phyloP scores from a whole-genome alignment of 2,113 vertebrate species.

The Agelaius phoeniceus region DNA sequence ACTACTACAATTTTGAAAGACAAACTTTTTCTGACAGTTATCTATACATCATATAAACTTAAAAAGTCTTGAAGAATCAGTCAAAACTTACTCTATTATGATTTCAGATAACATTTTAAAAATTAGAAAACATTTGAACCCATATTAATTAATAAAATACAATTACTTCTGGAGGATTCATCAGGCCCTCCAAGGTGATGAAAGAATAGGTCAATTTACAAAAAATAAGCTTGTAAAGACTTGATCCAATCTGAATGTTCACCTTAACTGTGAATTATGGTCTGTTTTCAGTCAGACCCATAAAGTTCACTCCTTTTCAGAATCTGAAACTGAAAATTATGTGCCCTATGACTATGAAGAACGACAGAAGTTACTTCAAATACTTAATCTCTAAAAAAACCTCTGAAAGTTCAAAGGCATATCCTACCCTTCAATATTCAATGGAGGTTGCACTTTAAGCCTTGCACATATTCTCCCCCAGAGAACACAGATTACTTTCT shows the following conservation, averaged over 20 bases:
- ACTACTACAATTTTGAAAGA: not conserved
- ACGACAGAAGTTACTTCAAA: not conserved
- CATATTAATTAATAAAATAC: not conserved
- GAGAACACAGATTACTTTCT: not conserved
- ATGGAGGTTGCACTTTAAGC: not conserved
- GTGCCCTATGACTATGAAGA: not conserved
- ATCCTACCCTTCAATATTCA: not conserved
- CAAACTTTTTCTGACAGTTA: not conserved
- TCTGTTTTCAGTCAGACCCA: not conserved
- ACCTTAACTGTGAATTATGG: not conserved
- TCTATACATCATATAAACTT: not conserved
- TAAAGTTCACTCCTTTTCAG: not conserved
- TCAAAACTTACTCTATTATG: not conserved
- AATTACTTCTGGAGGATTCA: not conserved
- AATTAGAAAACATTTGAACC: not conserved
- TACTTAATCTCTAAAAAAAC: not conserved
- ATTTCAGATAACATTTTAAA: not conserved
- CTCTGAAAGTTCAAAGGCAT: not conserved
- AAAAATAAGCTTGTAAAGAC: not conserved
- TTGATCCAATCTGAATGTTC: not conserved
- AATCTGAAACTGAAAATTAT: not conserved
- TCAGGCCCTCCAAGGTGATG: not conserved
- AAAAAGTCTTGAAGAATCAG: not conserved
- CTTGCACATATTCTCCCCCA: not conserved
- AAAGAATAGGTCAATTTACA: not conserved